phyloP scores from a whole-genome alignment of 2,797 vertebrate genomes.

The Sparus aurata region DNA sequence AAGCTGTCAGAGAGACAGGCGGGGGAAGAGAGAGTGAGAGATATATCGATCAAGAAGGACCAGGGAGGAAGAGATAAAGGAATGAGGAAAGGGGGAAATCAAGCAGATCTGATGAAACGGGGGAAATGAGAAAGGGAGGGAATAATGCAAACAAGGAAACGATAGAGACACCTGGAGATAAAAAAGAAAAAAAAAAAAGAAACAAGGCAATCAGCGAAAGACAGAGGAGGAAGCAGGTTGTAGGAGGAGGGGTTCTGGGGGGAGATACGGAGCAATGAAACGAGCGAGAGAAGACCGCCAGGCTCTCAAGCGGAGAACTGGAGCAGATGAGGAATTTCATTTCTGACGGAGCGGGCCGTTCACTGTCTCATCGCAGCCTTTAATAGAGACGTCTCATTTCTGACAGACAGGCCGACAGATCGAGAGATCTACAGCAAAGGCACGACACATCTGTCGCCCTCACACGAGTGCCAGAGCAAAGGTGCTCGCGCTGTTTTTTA shows the following conservation, averaged over 20 bases:
- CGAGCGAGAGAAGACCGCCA: conserved; percentile 16
- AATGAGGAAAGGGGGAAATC: conserved; percentile 29
- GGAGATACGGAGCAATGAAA: conserved; percentile 43
- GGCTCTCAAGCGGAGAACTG: conserved; percentile 56
- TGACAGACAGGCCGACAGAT: conserved; percentile 43
- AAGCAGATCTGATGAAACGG: conserved; percentile 28
- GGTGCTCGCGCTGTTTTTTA: background rate
- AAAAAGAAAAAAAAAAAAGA: conserved; percentile 10
- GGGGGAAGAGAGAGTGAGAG: conserved; percentile 39
- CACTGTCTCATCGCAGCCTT: conserved; percentile 49
- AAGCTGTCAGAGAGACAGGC: conserved; percentile 57
- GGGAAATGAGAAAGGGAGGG: background rate
- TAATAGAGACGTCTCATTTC: conserved; percentile 65
- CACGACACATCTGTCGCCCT: conserved; percentile 37
- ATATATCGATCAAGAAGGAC: conserved; percentile 60
- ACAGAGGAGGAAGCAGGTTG: conserved; percentile 22
- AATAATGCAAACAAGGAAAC: conserved; percentile 11
- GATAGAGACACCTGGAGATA: conserved; percentile 18
- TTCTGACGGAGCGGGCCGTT: conserved; percentile 38
- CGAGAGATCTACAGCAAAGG: conserved; percentile 23
- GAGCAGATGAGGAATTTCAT: conserved; percentile 67
- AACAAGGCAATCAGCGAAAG: conserved; percentile 40
- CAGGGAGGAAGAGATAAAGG: conserved; percentile 24
- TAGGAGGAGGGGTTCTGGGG: conserved; percentile 37
- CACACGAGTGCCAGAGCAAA: background rate